These are phyloP conservation scores for Sarcophaga caerulescens DNA, from an alignment of 2,888 invertebrate species.

Conservation along the genomic window DNA sequence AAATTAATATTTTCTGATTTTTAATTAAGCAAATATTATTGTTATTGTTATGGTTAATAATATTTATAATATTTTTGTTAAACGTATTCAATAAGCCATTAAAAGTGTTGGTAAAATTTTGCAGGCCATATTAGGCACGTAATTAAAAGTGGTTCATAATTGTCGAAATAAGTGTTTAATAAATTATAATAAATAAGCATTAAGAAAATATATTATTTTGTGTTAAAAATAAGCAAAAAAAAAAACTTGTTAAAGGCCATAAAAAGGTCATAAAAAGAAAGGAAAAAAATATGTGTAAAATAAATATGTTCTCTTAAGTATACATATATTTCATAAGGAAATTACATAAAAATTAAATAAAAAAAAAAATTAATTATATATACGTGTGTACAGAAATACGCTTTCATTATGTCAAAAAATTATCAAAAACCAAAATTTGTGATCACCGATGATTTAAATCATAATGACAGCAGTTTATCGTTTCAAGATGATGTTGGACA, in stretches of 20 bases:
- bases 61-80: not conserved
- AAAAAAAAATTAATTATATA: not conserved
- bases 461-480: slow-evolving; percentile 16
- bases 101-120: not conserved
- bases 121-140: not conserved
- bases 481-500: slow-evolving; percentile 21
- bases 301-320: not conserved
- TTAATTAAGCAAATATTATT: slow-evolving; percentile 1
- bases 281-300: slow-evolving; percentile 6
- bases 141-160: slow-evolving; percentile 21
- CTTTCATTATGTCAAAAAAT: slow-evolving; percentile 38
- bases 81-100: slow-evolving; percentile 9
- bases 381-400: not conserved
- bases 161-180: slow-evolving; percentile 1
- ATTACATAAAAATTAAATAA: not conserved
- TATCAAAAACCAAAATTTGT: slow-evolving; percentile 57
- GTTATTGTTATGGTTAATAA: not conserved
- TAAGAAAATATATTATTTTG: not conserved
- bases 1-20: not conserved
- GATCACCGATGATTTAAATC: slow-evolving; percentile 56
- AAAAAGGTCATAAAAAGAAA: not conserved
- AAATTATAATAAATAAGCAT: not conserved
- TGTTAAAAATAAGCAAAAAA: not conserved
- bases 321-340: not conserved
- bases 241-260: not conserved